phyloP scores from a whole-genome alignment of 2,888 invertebrate species.

The Pristionchus mayeri region DNA sequence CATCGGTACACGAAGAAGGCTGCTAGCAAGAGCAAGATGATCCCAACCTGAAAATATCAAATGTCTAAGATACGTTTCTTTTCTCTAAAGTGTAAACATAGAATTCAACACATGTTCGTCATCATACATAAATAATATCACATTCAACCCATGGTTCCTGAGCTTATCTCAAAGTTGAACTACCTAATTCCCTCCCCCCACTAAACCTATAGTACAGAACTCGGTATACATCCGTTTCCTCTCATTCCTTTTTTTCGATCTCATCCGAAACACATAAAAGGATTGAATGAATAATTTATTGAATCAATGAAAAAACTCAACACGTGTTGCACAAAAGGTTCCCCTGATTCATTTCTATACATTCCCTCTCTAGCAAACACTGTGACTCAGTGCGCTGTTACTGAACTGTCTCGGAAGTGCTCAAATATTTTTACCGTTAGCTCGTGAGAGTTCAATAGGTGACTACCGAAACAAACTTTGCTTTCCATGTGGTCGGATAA shows the following conservation, averaged over 20 bases:
- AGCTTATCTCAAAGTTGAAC: not conserved
- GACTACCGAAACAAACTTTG: not conserved
- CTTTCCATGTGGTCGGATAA: not conserved
- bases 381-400: not conserved
- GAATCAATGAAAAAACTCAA: too few relatives aligned
- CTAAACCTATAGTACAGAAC: too few relatives aligned
- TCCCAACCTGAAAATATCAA: constrained; percentile 10
- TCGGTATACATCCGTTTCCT: not conserved
- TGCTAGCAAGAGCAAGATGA: constrained; percentile 10
- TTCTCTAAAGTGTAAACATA: not conserved
- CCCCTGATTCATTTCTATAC: not conserved
- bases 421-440: not conserved
- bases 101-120: not conserved
- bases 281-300: not conserved
- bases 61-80: not conserved
- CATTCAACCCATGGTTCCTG: not conserved
- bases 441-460: not conserved
- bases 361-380: too few relatives aligned
- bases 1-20: constrained; percentile 43
- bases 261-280: not conserved
- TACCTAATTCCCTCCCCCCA: too few relatives aligned
- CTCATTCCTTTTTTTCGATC: not conserved
- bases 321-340: not conserved
- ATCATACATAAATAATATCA: not conserved
- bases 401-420: not conserved